phyloP scores from a whole-genome alignment of 1,140 invertebrate genomes.

The Macrobrachium rosenbergii region DNA sequence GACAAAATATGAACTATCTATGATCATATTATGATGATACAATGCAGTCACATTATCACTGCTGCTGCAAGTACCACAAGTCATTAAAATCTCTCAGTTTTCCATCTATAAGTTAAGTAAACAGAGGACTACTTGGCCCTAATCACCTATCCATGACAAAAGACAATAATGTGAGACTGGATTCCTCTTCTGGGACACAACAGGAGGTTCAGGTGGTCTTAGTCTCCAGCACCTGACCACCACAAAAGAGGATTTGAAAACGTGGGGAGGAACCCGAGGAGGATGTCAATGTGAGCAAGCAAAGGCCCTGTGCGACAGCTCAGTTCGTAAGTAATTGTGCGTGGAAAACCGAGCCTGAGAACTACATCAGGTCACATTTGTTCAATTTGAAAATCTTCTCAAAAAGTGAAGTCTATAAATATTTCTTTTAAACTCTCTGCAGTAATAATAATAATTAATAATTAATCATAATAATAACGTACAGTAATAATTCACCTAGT shows the following conservation, averaged over 20 bases:
- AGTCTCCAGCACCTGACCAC: constrained; percentile 43
- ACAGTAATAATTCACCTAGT: no score
- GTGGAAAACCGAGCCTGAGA: neutral
- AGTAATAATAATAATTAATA: no score
- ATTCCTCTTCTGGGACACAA: constrained; percentile 54
- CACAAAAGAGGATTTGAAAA: constrained; percentile 44
- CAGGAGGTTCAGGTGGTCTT: constrained; percentile 34
- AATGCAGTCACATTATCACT: constrained; percentile 42
- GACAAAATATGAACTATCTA: constrained; percentile 45
- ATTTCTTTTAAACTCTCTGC: no score
- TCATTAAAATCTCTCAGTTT: constrained; percentile 38
- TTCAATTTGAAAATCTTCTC: no score
- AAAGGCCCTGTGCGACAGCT: neutral
- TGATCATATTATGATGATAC: constrained; percentile 40
- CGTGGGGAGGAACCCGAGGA: constrained; percentile 15
- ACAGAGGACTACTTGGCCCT: constrained; percentile 41
- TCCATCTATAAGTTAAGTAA: constrained; percentile 28
- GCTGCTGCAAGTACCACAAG: constrained; percentile 21
- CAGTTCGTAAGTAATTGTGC: constrained; percentile 11
- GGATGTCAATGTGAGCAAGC: constrained; percentile 20
- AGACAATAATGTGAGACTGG: constrained; percentile 25
- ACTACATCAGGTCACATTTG: neutral
- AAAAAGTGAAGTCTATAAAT: no score
- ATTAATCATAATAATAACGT: no score
- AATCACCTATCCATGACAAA: constrained; percentile 43